Evolutionary conservation across 30 jellyfish, hydroid and myxozoan genomes (phyloP), one percentile per base, ranked within the genome.

Genomic region (Hydractinia symbiolongicarpus): DNA sequence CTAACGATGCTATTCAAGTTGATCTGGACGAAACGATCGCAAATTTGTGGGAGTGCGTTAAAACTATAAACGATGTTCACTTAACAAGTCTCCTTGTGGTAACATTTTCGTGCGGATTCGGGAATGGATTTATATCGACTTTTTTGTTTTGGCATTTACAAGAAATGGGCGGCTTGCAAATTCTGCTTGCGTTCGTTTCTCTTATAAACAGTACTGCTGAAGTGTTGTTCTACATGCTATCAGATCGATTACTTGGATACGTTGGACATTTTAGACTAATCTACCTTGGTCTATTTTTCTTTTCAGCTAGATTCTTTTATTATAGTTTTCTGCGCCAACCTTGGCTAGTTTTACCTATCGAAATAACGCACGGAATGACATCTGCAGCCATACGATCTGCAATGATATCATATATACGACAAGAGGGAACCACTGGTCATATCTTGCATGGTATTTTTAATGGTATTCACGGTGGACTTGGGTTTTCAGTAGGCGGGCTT

Each of bases 401-500:
- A 10, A 90, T 90, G 54, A 86, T 90, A 13, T 85, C 97, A 9
- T 90, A 90, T 60, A 86, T 90, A 56, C 91, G 97, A 16, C 84
- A 85, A 72, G 97, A 90, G 86, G 84, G 95, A 6, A 88, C 84
- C 52, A 77, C 94, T 17, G 94, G 95, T 1, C 58, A 86, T 5
- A 81, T 90, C 50, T 66, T 90, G 76, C 97, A 90, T 55, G 95
- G 97, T 6, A 77, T 90, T 6, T 85, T 90, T 79, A 85, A 81
- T 54, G 97, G 97, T 40, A 89, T 90, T n/a, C 97, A 90, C 55
- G 84, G 91, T 72, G 97, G 97, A n/a, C 94, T 90, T 13, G 97
- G 97, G 8, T 90, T 90, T 76, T 90, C 97, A 5, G 76, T 90
- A 10, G 97, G 97, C 53, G 97, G 97, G 16, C 85, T 90, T 49